Percentiles rank a stretch among this genome's conserved stretches.
phyloP scores from a whole-genome alignment of 2,888 invertebrate species.

The Dermolepida albohirtum region DNA sequence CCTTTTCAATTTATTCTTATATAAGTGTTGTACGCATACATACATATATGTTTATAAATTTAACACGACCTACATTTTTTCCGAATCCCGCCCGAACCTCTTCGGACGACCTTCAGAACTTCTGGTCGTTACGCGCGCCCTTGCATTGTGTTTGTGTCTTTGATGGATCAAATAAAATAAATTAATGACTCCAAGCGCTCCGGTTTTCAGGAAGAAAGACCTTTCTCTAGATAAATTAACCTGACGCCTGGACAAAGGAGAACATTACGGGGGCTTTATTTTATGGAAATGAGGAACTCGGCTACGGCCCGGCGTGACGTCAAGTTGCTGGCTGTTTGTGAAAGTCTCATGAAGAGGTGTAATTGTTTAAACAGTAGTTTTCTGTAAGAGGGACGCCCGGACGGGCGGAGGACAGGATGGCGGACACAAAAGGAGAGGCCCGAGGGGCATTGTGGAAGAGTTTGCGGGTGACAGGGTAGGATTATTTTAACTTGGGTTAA shows the following conservation, averaged over 20 bases:
- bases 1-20: no score
- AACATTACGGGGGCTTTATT: constrained; percentile 34
- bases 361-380: constrained; percentile 34
- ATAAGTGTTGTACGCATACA: no score
- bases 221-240: constrained; percentile 33
- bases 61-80: neutral
- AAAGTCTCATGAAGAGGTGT: constrained; percentile 9
- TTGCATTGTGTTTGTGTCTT: constrained; percentile 36
- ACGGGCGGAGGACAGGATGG: neutral
- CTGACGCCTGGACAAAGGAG: constrained; percentile 35
- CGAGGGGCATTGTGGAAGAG: no score
- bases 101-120: constrained; percentile 1
- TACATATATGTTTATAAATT: no score
- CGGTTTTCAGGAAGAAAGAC: constrained; percentile 24
- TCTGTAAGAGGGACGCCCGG: neutral
- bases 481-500: no score
- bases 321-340: constrained; percentile 17
- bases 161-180: constrained; percentile 41
- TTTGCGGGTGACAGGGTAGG: no score
- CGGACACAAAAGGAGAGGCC: neutral
- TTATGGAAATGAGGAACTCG: constrained; percentile 28
- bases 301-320: constrained; percentile 4
- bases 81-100: neutral
- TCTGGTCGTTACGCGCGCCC: neutral
- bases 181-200: constrained; percentile 31